A percentile compares a stretch with the other conserved stretches of the same genome.
Evolutionary conservation across 37 sponge, comb jelly and placozoan species (phyloP).

Genomic region (Corticium candelabrum): DNA sequence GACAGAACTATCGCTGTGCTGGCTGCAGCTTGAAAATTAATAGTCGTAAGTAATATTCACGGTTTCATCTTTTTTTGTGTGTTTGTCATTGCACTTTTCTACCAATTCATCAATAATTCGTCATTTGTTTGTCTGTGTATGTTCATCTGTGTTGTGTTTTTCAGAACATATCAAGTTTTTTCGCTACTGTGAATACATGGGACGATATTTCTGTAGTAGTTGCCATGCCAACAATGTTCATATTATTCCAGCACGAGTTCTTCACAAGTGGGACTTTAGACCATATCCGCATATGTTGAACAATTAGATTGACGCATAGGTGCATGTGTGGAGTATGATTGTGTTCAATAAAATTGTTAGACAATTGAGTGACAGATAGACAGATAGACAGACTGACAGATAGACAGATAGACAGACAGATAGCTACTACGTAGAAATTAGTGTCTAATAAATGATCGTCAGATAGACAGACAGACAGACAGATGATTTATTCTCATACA

Average conservation of each 20-base stretch:
- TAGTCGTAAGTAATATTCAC: not conserved
- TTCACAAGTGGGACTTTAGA: slow-evolving; percentile 86
- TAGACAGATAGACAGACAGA: too few relatives aligned
- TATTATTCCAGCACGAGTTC: slow-evolving; percentile 67
- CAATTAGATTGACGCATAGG: slow-evolving; percentile 6
- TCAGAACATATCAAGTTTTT: slow-evolving; percentile 46
- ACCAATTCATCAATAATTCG: not conserved
- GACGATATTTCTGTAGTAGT: slow-evolving; percentile 92
- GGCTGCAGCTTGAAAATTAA: slow-evolving; percentile 94
- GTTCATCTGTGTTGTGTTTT: too few relatives aligned
- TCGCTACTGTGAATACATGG: slow-evolving; percentile 89
- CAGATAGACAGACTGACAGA: too few relatives aligned
- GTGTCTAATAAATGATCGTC: too few relatives aligned
- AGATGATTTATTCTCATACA: too few relatives aligned
- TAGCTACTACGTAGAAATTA: too few relatives aligned
- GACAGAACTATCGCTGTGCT: slow-evolving; percentile 80
- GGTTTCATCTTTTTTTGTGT: not conserved
- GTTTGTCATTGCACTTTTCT: not conserved
- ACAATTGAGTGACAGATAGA: not conserved
- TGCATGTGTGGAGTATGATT: too few relatives aligned
- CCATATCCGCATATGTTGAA: slow-evolving; percentile 37
- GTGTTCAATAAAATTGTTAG: slow-evolving; percentile 7
- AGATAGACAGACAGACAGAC: too few relatives aligned
- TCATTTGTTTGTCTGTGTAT: not conserved
- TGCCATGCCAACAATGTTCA: slow-evolving; percentile 62